Conservation (phyloP, 2,888 invertebrate genomes). For the Carabus problematicus region DNA sequence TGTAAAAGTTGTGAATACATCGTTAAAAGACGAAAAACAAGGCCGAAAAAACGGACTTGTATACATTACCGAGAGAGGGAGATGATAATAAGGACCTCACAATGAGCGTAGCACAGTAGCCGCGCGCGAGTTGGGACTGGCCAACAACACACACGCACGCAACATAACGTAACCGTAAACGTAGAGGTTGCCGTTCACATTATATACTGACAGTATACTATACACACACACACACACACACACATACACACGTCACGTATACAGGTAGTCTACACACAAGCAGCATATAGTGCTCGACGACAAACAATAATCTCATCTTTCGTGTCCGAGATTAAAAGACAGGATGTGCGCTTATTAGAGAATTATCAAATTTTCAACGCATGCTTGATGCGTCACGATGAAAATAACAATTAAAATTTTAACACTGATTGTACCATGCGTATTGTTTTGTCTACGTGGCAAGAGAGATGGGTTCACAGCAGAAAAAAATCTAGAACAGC, state of each 20-base stretch:
- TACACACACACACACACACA: background rate
- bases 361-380: conserved; percentile 59
- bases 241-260: too few relatives aligned
- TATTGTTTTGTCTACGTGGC: conserved; percentile 8
- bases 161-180: background rate
- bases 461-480: background rate
- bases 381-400: conserved; percentile 49
- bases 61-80: conserved; percentile 28
- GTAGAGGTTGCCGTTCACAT: conserved; percentile 7
- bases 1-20: background rate
- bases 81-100: conserved; percentile 41
- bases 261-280: conserved; percentile 2
- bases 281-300: background rate
- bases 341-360: conserved; percentile 57
- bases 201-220: background rate
- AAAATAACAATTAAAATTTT: conserved; percentile 42
- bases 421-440: conserved; percentile 36
- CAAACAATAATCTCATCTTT: conserved; percentile 19
- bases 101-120: conserved; percentile 33
- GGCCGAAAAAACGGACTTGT: conserved; percentile 18
- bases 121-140: conserved; percentile 2
- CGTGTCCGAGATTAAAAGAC: conserved; percentile 45
- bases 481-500: conserved; percentile 27
- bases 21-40: conserved; percentile 20
- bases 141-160: conserved; percentile 15